Conservation (phyloP, 2,888 invertebrate species). For the Erebia epiphron region DNA sequence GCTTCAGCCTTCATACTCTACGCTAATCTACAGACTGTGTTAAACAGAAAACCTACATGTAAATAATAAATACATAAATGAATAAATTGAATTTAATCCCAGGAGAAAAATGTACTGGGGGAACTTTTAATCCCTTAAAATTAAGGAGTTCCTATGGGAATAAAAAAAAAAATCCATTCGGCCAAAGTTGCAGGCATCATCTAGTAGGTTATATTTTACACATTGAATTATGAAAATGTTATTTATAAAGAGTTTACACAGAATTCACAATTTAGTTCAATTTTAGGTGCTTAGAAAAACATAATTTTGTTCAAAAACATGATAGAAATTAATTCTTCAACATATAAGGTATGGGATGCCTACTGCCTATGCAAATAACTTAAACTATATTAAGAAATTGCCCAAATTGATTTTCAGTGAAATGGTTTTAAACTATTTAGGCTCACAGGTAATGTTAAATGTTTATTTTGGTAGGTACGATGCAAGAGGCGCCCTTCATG, state of each 20-base stretch:
- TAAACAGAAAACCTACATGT: too few species aligned
- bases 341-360: neutral
- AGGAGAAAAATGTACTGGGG: too few species aligned
- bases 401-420: conserved; percentile 1
- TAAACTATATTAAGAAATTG: neutral
- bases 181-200: too few species aligned
- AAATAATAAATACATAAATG: too few species aligned
- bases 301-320: too few species aligned
- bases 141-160: too few species aligned
- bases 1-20: neutral
- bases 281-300: neutral
- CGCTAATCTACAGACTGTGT: neutral
- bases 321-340: too few species aligned
- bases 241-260: neutral
- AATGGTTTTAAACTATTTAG: conserved; percentile 18
- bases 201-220: neutral
- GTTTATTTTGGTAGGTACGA: conserved; percentile 90
- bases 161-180: too few species aligned
- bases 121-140: too few species aligned
- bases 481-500: conserved; percentile 95
- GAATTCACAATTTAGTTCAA: neutral
- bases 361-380: neutral
- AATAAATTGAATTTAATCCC: too few species aligned
- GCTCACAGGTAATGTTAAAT: conserved; percentile 21
- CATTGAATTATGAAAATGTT: neutral